These are phyloP conservation scores for Heliconius hermathena DNA, from an alignment of 1,140 invertebrate species.

Conservation along the genomic window DNA sequence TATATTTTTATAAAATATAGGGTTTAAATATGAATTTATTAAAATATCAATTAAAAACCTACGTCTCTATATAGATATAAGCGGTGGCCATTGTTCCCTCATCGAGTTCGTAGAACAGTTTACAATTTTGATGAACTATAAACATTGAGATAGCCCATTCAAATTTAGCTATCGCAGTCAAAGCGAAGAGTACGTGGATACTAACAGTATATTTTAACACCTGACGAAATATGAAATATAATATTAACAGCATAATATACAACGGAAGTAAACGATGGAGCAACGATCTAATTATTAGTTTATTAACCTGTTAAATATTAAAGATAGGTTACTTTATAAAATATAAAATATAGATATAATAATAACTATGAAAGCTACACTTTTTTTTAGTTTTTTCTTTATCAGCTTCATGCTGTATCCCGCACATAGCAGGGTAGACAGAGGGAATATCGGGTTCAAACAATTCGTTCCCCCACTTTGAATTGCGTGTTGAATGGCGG, in stretches of 20 bases:
- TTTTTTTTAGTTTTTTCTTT: too few relatives aligned
- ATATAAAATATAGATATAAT: not conserved
- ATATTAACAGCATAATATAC: not conserved
- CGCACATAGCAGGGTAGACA: too few relatives aligned
- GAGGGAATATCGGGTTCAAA: too few relatives aligned
- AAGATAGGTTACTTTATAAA: not conserved
- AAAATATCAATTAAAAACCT: not conserved
- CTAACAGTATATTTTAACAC: not conserved
- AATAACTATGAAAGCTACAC: not conserved
- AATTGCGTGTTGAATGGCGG: too few relatives aligned
- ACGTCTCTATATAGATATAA: not conserved
- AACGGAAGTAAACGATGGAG: not conserved
- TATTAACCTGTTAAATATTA: not conserved
- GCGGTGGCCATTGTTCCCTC: conserved; percentile 24
- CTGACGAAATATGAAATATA: conserved; percentile 11
- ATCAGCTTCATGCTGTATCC: too few relatives aligned
- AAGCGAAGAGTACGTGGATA: conserved; percentile 13
- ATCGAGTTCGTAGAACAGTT: conserved; percentile 23
- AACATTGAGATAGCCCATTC: conserved; percentile 28
- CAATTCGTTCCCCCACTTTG: too few relatives aligned
- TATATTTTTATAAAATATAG: too few relatives aligned
- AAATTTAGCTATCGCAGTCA: conserved; percentile 25
- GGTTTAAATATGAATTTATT: not conserved
- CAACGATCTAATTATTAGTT: conserved; percentile 6
- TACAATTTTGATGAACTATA: conserved; percentile 32